Conservation (phyloP, 2,113 vertebrate genomes). For the Catharus minimus region DNA sequence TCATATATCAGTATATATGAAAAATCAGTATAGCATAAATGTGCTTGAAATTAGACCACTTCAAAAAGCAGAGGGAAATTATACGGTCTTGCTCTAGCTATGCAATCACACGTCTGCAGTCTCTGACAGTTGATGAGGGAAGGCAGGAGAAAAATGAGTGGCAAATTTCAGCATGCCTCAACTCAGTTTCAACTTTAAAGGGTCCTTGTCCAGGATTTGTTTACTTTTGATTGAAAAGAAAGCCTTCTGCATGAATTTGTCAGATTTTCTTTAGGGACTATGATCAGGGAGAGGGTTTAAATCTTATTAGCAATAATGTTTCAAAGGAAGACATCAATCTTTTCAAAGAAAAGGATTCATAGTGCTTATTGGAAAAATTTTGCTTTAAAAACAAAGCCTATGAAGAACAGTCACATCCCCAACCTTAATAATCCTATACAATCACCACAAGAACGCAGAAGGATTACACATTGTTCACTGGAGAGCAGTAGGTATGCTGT, state of each 20-base stretch:
- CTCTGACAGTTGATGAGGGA: neutral
- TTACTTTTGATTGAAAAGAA: slow-evolving; percentile 16
- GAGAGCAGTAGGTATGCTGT: rapidly evolving
- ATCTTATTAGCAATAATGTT: neutral
- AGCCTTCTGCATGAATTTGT: neutral
- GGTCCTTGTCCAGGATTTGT: neutral
- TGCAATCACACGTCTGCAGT: neutral
- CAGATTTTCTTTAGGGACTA: neutral
- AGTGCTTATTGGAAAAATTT: neutral
- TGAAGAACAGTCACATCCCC: neutral
- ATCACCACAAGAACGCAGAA: neutral
- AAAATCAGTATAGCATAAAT: neutral
- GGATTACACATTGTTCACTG: neutral
- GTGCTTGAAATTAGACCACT: slow-evolving; percentile 24
- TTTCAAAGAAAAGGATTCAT: neutral
- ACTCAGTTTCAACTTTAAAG: slow-evolving; percentile 24
- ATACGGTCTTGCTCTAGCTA: neutral
- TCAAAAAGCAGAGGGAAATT: slow-evolving; percentile 33
- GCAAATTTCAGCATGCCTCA: neutral
- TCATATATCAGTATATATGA: neutral
- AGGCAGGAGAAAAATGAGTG: neutral
- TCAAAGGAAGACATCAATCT: neutral
- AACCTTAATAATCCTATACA: neutral
- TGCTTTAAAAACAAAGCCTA: neutral
- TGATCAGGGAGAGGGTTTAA: neutral